These are phyloP conservation scores for Notarius lentiginosus DNA, from an alignment of 2,113 vertebrate genomes.

Conservation along the genomic window DNA sequence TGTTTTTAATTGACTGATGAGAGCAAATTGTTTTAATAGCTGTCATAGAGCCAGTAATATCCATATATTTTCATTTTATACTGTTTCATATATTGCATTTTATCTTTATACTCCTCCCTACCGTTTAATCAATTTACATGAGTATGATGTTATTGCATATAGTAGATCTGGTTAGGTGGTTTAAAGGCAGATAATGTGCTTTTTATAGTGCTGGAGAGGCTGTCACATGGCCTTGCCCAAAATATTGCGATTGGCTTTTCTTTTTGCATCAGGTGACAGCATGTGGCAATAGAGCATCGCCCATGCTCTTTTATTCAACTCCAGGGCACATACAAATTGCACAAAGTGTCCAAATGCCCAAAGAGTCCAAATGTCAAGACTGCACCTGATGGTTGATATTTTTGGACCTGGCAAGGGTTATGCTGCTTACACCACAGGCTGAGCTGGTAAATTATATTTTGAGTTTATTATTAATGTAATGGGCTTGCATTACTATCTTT, in stretches of 20 bases:
- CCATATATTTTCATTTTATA: not conserved
- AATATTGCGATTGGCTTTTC: slow-evolving; percentile 71
- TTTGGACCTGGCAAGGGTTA: slow-evolving; percentile 63
- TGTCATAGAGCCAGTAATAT: slow-evolving; percentile 50
- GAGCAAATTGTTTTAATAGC: not conserved
- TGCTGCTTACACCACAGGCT: slow-evolving; percentile 67
- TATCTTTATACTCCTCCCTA: not conserved
- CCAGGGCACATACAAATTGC: slow-evolving; percentile 43
- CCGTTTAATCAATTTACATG: not conserved
- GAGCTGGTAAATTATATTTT: slow-evolving; percentile 65
- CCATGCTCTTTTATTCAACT: slow-evolving; percentile 68
- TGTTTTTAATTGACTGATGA: slow-evolving; percentile 49
- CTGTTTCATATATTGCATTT: not conserved
- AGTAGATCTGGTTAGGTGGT: slow-evolving; percentile 26
- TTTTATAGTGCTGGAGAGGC: slow-evolving; percentile 65
- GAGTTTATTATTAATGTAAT: not conserved
- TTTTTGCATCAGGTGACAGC: slow-evolving; percentile 66
- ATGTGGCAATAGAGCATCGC: slow-evolving; percentile 64
- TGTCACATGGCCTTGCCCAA: slow-evolving; percentile 66
- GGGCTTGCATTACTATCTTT: not conserved
- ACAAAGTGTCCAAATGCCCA: slow-evolving; percentile 59
- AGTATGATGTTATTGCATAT: not conserved
- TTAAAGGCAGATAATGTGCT: slow-evolving; percentile 22
- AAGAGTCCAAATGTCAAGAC: slow-evolving; percentile 63
- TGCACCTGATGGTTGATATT: slow-evolving; percentile 62